Base-by-base conservation (phyloP, 2,113 vertebrate genomes). In the Puffinus mauretanicus region DNA sequence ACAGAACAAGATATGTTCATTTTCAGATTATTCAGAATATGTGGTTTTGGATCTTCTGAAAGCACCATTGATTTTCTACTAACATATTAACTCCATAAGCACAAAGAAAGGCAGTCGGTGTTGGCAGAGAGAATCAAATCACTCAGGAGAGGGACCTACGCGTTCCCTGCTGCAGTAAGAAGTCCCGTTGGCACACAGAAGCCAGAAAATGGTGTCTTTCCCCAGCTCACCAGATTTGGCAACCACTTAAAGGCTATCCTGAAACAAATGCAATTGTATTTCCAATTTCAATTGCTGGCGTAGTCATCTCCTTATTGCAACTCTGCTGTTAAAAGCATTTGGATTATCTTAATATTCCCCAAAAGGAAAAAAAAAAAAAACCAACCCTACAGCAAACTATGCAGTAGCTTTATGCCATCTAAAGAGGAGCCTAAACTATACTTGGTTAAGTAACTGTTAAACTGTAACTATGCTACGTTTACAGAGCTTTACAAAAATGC, bases 371-470 rank as follows among this genome's bases (percentile, higher is more conserved):
- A 52, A 7, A 40, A 57, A 38, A 18, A n/a, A n/a, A n/a, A n/a
- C n/a, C n/a, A n/a, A 30, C 9, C 19, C 38, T 44, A 16, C 54
- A 71, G 55, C 36, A 78, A 88, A 76, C 84, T 16, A 29, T 4
- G 69, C 54, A 62, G 51, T 2, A 81, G 57, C 83, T 94, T 82
- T 22, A 10, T 9, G 29, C 26, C 67, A 73, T 15, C 58, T 6
- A 8, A 80, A 91, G 42, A 77, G 32, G 7, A 79, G 38, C 44
- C 62, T 47, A 34, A 83, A n/a, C 0, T 0, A 38, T 4, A 72
- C 47, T 83, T 55, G 66, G 89, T 93, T 86, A 94, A 95, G 71
- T 49, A 77, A 62, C 84, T 76, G 82, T 66, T 95, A 66, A 96
- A 61, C 67, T 46, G 46, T 75, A 88, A 90, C 85, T 30, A 7